Evolutionary conservation across 92 coral and sea anemone species (phyloP).

Genomic region (Porites cylindrica): DNA sequence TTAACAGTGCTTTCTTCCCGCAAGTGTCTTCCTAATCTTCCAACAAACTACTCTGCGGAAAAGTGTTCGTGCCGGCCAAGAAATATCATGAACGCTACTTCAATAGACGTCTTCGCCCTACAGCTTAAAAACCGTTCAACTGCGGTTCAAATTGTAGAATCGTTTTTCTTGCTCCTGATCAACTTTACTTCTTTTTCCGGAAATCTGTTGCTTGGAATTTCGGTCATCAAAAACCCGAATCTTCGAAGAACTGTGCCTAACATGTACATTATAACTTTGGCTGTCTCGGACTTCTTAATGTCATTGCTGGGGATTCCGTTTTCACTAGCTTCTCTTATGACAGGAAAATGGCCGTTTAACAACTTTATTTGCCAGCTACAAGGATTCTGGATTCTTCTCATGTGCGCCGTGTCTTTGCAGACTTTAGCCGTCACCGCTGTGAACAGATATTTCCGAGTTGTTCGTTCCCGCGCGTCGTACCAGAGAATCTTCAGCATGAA

Average conservation of each 20-base stretch:
- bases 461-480: constrained; percentile 66
- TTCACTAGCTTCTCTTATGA: constrained; percentile 54
- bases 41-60: not conserved
- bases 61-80: not conserved
- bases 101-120: constrained; percentile 30
- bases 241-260: constrained; percentile 77
- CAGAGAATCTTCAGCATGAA: constrained; percentile 69
- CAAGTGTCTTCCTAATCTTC: not conserved
- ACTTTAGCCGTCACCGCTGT: constrained; percentile 86
- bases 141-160: constrained; percentile 45
- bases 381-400: constrained; percentile 77
- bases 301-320: constrained; percentile 71
- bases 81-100: constrained; percentile 17
- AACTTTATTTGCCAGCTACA: constrained; percentile 73
- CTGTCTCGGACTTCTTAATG: constrained; percentile 81
- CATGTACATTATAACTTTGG: constrained; percentile 77
- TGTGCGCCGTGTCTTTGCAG: constrained; percentile 82
- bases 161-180: constrained; percentile 67
- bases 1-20: not conserved
- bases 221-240: constrained; percentile 66
- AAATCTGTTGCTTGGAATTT: constrained; percentile 72
- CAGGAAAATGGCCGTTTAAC: constrained; percentile 68
- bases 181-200: constrained; percentile 68
- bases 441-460: constrained; percentile 73
- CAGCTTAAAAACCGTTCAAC: constrained; percentile 29